A percentile compares a stretch with the other conserved stretches of the same genome.
Conservation (phyloP, 2,888 invertebrate genomes). For the Acanthosepion esculentum region DNA sequence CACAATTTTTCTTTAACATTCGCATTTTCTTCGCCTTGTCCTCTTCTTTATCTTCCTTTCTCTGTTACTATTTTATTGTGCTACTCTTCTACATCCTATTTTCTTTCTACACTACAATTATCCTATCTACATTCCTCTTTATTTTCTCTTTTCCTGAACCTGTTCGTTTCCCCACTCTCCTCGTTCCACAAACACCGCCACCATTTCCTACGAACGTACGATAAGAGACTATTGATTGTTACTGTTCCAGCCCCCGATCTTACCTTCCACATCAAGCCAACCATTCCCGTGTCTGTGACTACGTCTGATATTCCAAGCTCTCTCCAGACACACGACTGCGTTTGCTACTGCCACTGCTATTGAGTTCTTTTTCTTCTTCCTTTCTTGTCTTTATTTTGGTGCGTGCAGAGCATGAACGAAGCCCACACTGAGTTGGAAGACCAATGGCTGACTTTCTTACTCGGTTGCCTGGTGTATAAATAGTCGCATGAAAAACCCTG, state of each 20-base stretch:
- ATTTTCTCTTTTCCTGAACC: neutral
- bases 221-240: conserved; percentile 18
- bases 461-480: neutral
- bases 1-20: too few species aligned
- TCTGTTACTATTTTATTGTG: neutral
- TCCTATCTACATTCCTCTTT: neutral
- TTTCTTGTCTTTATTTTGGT: neutral
- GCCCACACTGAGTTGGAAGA: neutral
- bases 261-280: neutral
- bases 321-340: conserved; percentile 10
- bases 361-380: neutral
- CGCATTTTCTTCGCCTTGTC: neutral
- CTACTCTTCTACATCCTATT: too few species aligned
- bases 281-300: neutral
- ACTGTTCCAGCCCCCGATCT: neutral
- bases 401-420: neutral
- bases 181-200: neutral
- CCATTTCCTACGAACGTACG: neutral
- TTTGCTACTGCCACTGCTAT: conserved; percentile 4
- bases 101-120: too few species aligned
- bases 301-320: conserved; percentile 33
- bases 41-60: neutral
- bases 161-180: neutral
- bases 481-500: conserved; percentile 2
- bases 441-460: conserved; percentile 11